Conservation (phyloP, 1,140 invertebrate genomes). For the Drosophila bifasciata region DNA sequence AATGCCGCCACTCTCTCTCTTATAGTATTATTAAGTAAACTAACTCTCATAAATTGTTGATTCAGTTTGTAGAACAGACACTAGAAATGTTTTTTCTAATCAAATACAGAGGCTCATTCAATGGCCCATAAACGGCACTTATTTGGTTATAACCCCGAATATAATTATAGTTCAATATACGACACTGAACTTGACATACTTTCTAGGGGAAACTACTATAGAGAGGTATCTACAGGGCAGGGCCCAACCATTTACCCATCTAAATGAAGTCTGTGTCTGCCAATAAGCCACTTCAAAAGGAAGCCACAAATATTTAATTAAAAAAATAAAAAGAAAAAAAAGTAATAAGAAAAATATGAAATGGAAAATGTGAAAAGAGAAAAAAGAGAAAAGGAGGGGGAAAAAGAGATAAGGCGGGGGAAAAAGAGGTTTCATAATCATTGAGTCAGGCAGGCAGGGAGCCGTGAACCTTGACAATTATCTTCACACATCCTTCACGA, state of each 20-base stretch:
- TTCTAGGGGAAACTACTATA: neutral
- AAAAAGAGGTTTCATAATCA: constrained; percentile 57
- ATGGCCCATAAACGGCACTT: no score
- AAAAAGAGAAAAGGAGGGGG: constrained; percentile 59
- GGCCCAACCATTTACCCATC: neutral
- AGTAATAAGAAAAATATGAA: constrained; percentile 30
- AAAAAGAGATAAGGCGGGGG: constrained; percentile 59
- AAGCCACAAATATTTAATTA: constrained; percentile 64
- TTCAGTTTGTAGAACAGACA: no score
- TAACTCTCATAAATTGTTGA: no score
- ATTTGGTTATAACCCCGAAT: neutral
- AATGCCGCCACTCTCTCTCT: no score
- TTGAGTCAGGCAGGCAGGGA: constrained; percentile 29
- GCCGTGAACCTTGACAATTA: constrained; percentile 71
- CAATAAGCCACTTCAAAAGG: constrained; percentile 49
- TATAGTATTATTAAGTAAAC: no score
- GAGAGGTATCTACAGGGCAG: no score
- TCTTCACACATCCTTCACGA: constrained; percentile 59
- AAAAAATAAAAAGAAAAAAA: constrained; percentile 63
- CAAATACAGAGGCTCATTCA: no score
- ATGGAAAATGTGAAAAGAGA: constrained; percentile 54
- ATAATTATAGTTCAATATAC: constrained; percentile 1
- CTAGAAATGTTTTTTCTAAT: no score
- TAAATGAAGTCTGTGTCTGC: constrained; percentile 37
- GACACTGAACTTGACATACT: constrained; percentile 23